Evolutionary conservation across 2,797 vertebrate species (phyloP), one percentile per base, ranked within the genome.

Genomic region (Diglossa cyanea): DNA sequence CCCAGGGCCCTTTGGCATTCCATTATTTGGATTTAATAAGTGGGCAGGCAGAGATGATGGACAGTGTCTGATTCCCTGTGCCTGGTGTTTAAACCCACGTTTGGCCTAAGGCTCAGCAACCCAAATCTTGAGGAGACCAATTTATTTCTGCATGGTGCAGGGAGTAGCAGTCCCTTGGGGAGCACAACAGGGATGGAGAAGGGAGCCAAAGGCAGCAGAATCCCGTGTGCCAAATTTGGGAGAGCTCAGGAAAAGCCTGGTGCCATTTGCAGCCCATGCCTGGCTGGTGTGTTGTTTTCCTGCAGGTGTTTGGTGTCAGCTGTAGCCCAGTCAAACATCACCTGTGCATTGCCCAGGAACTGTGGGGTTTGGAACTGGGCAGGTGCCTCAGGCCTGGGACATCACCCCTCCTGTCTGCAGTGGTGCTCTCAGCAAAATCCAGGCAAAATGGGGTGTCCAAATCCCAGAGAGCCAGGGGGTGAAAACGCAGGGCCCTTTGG

Each of bases 281-380:
- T 68, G 45, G 10, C 31, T 57, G 28, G 4, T 8, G 2, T 11
- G 60, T 44, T 55, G 26, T 37, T 55, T 51, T 47, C 10, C 68
- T 60, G 58, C 14, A 62, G n/a, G 20, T 7, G 3, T 54, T 42
- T n/a, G 61, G 26, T 55, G 33, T 10, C 18, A 51, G 55, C 31
- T 39, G 53, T 12, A n/a, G 51, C 39, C 17, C 39, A 63, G 45
- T 9, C 4, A 14, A 60, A 51, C 4, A 11, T 30, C 31, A 18
- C 11, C n/a, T 8, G 2, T 9, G 12, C 19, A 6, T 0, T 2
- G 9, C 18, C 60, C 24, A 11, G 0, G 16, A 39, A 15, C 20
- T 15, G 53, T 33, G 53, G 20, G 9, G 31, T 54, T 54, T 54
- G 53, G 31, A 57, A 30, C 31, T 21, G 16, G 20, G 50, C 35